These are phyloP conservation scores for Heteronetta atricapilla DNA, from an alignment of 2,113 vertebrate genomes.

Conservation along the genomic window DNA sequence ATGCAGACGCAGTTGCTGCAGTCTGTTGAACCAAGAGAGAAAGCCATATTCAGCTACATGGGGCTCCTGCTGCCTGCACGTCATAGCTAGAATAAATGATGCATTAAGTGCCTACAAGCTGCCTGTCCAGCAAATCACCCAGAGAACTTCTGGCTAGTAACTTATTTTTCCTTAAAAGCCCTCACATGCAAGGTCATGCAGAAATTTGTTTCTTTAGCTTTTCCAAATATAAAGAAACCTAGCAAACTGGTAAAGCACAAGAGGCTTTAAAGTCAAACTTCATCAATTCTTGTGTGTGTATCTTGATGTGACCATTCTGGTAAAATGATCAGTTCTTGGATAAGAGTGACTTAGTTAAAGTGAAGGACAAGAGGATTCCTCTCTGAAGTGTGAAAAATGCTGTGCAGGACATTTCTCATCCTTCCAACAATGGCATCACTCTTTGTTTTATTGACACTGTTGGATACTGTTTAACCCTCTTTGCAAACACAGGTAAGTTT, in stretches of 20 bases:
- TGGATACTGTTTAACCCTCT: background rate
- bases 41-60: background rate
- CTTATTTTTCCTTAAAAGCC: background rate
- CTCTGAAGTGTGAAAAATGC: background rate
- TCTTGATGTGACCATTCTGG: background rate
- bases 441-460: background rate
- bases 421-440: background rate
- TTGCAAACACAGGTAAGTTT: background rate
- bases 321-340: background rate
- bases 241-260: background rate
- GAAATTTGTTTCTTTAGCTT: background rate
- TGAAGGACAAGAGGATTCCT: background rate
- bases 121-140: background rate
- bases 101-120: background rate
- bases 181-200: background rate
- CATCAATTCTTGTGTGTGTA: fast-evolving
- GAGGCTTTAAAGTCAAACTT: background rate
- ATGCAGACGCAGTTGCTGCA: background rate
- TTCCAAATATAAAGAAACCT: background rate
- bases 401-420: background rate
- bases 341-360: background rate
- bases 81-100: background rate
- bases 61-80: background rate
- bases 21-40: background rate
- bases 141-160: background rate